A percentile compares a stretch with the other conserved stretches of the same genome.
Evolutionary conservation across 2,888 invertebrate genomes (phyloP).

Genomic region (Ischnura elegans): DNA sequence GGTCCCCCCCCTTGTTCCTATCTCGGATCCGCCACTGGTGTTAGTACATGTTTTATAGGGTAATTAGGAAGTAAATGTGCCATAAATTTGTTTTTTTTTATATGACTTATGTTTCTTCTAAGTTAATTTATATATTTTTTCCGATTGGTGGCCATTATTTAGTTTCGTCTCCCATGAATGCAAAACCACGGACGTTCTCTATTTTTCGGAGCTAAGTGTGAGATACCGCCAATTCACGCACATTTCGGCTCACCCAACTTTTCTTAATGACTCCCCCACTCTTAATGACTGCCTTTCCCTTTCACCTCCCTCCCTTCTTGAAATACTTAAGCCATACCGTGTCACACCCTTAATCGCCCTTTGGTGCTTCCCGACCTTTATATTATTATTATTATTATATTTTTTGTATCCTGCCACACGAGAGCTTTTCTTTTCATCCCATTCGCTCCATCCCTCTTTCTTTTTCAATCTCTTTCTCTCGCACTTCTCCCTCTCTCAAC

Average conservation of each 20-base stretch:
- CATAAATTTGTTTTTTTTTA: too few species aligned
- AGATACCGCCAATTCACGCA: background rate
- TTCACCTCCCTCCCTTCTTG: background rate
- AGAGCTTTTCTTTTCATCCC: background rate
- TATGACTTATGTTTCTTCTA: too few species aligned
- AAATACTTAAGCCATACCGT: background rate
- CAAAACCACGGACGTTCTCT: background rate
- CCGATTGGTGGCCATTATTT: too few species aligned
- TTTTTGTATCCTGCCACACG: background rate
- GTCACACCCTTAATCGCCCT: constrained; percentile 12
- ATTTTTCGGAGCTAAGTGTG: background rate
- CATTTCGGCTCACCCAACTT: background rate
- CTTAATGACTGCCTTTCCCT: background rate
- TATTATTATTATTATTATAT: too few species aligned
- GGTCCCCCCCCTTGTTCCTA: too few species aligned
- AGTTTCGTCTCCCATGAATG: background rate
- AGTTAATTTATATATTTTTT: too few species aligned
- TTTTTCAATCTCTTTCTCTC: background rate
- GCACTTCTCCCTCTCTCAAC: background rate
- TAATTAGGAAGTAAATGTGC: too few species aligned
- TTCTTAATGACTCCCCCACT: background rate
- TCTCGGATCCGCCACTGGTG: too few species aligned
- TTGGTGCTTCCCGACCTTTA: constrained; percentile 1
- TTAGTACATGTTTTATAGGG: too few species aligned
- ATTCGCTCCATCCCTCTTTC: too few species aligned